Base-by-base conservation (phyloP, 1,140 invertebrate genomes). In the Potamilus streckersoni region DNA sequence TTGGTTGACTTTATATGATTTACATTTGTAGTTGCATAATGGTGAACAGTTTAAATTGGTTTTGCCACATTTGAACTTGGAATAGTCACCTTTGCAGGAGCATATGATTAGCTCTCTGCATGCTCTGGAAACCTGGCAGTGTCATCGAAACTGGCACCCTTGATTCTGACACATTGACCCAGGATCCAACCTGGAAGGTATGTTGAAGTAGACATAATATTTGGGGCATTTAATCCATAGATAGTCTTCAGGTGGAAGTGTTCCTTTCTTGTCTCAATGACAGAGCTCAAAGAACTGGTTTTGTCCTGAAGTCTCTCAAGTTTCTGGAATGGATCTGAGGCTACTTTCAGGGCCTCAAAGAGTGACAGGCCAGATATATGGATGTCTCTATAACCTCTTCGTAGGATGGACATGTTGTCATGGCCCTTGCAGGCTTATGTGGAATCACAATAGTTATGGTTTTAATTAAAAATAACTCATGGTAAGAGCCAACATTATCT, bases 81-180 rank as follows among this genome's bases (percentile, higher is more conserved):
- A 31, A 31, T 4, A 31, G 27, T 31, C 27, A 31, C 27, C 27
- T 31, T 64, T 73, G 49, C 69, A 73, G 23, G 23, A 38, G 38
- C 64, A 73, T 63, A 69, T 77, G 3, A 77, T 27, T 14, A 77
- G 59, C 27, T 77, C 75, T 19, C 62, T n/a, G 58, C 74, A 77
- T 61, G 75, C 59, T 56, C 61, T 61, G 12, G 64, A 65, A 17
- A 58, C 70, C 27, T 27, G 61, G 60, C 19, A 73, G 17, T 11
- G 38, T 71, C 16, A 49, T 64, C 74, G 60, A 71, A 13, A 76
- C 38, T 20, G 74, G 61, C 31, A 55, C 57, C 74, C 74, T 71
- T 56, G 56, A n/a, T n/a, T 71, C 61, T 20, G n/a, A 20, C 14
- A 59, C 74, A 55, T 65, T 65, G 19, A 38, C 59, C 74, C 74